A percentile compares a stretch with the other conserved stretches of the same genome.
Evolutionary conservation across 35 echinoderm and acorn worm genomes (phyloP).

Genomic region (Heliocidaris erythrogramma): DNA sequence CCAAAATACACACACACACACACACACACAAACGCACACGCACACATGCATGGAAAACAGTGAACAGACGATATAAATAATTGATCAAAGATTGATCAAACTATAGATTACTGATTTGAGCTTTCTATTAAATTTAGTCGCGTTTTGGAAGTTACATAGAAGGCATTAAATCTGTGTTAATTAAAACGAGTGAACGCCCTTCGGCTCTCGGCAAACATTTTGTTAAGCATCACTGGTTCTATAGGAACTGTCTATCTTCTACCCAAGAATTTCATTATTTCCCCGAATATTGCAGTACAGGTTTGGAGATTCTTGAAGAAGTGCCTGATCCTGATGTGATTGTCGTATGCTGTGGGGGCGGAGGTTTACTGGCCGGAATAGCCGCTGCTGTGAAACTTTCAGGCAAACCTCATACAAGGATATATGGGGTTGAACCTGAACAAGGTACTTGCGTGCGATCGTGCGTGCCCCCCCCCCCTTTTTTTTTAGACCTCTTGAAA

Average conservation of each 20-base stretch:
- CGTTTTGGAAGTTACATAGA: too few relatives aligned
- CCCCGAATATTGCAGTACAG: conserved; percentile 31
- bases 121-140: too few relatives aligned
- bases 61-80: too few relatives aligned
- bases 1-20: too few relatives aligned
- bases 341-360: conserved; percentile 81
- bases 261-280: neutral
- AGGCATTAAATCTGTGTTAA: too few relatives aligned
- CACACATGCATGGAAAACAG: too few relatives aligned
- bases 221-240: neutral
- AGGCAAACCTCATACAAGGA: conserved; percentile 58
- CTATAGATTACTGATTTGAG: too few relatives aligned
- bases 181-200: too few relatives aligned
- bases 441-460: conserved; percentile 46
- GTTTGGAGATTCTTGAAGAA: conserved; percentile 86
- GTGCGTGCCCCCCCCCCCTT: neutral
- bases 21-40: too few relatives aligned
- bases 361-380: conserved; percentile 74
- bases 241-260: neutral
- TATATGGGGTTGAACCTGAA: conserved; percentile 91
- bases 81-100: too few relatives aligned
- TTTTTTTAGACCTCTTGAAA: neutral
- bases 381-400: conserved; percentile 82
- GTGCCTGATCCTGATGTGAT: conserved; percentile 78
- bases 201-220: too few relatives aligned